Evolutionary conservation across 2,888 invertebrate species (phyloP).

Genomic region (Helobdella robusta): DNA sequence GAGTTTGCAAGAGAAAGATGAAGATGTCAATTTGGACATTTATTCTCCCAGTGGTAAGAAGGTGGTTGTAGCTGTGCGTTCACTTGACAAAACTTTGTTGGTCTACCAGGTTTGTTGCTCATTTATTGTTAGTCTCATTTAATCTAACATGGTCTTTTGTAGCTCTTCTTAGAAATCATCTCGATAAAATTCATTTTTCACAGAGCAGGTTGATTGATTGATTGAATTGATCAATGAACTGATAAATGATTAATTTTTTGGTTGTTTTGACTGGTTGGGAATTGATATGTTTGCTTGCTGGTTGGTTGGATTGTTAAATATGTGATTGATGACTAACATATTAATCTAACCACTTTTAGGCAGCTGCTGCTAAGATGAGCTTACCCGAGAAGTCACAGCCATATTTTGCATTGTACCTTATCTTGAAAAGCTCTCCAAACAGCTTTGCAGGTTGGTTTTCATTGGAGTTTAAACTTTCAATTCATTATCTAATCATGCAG

Average conservation of each 20-base stretch:
- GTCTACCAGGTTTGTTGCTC: constrained; percentile 54
- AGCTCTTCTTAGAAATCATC: too few species aligned
- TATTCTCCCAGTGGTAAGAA: constrained; percentile 77
- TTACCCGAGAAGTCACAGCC: constrained; percentile 68
- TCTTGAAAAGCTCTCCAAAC: constrained; percentile 65
- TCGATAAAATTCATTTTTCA: too few species aligned
- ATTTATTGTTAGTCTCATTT: not conserved
- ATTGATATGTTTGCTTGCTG: too few species aligned
- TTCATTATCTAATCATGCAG: not conserved
- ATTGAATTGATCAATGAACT: too few species aligned
- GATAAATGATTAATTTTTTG: too few species aligned
- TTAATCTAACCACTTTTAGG: too few species aligned
- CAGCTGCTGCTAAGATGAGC: constrained; percentile 70
- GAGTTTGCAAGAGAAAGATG: constrained; percentile 54
- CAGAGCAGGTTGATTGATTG: too few species aligned
- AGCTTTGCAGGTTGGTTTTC: constrained; percentile 51
- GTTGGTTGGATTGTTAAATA: too few species aligned
- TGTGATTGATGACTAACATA: too few species aligned
- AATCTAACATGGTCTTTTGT: not conserved
- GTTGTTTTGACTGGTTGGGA: too few species aligned
- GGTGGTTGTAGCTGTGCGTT: constrained; percentile 68
- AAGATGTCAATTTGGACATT: constrained; percentile 67
- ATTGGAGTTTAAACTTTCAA: not conserved
- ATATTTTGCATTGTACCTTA: constrained; percentile 81
- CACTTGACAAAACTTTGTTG: constrained; percentile 72